These are phyloP conservation scores for Torymus aiolomorphi DNA, from an alignment of 2,888 invertebrate species.

Conservation along the genomic window DNA sequence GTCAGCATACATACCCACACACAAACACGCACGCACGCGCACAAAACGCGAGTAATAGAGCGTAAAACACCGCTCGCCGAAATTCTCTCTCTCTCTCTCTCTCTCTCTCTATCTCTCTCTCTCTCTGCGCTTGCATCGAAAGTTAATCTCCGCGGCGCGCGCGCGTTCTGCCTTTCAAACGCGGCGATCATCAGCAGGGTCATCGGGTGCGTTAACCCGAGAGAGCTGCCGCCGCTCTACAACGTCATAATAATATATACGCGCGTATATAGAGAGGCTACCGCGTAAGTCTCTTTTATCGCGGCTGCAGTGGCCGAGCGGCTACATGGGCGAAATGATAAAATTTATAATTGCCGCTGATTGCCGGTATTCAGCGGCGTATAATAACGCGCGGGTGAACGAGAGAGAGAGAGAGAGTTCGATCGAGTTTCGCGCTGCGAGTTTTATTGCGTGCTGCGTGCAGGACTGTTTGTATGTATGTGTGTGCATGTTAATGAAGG, in stretches of 20 bases:
- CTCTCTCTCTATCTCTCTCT: background rate
- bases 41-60: background rate
- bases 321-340: constrained; percentile 65
- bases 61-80: background rate
- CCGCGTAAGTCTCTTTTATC: too few relatives aligned
- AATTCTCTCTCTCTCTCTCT: background rate
- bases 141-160: too few relatives aligned
- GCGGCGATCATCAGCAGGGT: background rate
- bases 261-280: too few relatives aligned
- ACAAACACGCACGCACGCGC: background rate
- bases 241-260: too few relatives aligned
- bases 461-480: background rate
- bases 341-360: constrained; percentile 69
- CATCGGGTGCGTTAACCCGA: constrained; percentile 25
- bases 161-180: too few relatives aligned
- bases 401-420: background rate
- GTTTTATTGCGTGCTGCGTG: too few relatives aligned
- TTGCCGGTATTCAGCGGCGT: constrained; percentile 64
- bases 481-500: constrained; percentile 40
- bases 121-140: too few relatives aligned
- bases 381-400: constrained; percentile 35
- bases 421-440: constrained; percentile 12
- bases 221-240: background rate
- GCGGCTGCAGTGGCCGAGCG: background rate
- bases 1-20: background rate